Evolutionary conservation across 2,113 vertebrate species (phyloP).

Genomic region (Callaeas wilsoni): DNA sequence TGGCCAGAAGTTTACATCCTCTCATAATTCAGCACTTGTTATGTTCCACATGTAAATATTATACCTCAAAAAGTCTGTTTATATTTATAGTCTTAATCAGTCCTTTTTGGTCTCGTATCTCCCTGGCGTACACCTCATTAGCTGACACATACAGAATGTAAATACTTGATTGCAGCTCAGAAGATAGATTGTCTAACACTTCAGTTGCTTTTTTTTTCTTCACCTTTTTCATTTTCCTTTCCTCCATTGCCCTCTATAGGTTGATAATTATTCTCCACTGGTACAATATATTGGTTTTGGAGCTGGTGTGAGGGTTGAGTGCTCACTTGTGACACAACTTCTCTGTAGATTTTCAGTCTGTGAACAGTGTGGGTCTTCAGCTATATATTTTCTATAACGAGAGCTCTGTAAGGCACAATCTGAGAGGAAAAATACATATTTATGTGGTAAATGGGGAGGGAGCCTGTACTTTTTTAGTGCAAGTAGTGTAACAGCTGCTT

Average conservation of each 20-base stretch:
- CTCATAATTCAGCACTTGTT: not conserved
- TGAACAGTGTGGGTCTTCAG: not conserved
- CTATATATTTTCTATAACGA: not conserved
- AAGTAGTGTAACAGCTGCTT: not conserved
- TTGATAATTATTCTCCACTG: conserved; percentile 46
- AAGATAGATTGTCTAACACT: not conserved
- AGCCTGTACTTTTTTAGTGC: not conserved
- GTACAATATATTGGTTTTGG: not conserved
- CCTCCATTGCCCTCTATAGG: conserved; percentile 63
- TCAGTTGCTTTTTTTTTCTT: not conserved
- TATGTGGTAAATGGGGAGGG: not conserved
- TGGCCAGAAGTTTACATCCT: not conserved
- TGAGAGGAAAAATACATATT: not conserved
- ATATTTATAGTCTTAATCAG: not conserved
- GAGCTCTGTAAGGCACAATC: not conserved
- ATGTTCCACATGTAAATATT: not conserved
- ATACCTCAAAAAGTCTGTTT: not conserved
- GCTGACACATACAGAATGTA: not conserved
- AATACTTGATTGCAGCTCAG: not conserved
- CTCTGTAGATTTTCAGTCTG: not conserved
- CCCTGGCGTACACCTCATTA: not conserved
- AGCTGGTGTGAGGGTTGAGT: not conserved
- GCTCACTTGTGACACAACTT: not conserved
- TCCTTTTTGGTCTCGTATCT: not conserved
- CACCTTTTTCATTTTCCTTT: conserved; percentile 50